These are phyloP conservation scores for Merodon equestris DNA, from an alignment of 2,888 invertebrate genomes.

Conservation along the genomic window DNA sequence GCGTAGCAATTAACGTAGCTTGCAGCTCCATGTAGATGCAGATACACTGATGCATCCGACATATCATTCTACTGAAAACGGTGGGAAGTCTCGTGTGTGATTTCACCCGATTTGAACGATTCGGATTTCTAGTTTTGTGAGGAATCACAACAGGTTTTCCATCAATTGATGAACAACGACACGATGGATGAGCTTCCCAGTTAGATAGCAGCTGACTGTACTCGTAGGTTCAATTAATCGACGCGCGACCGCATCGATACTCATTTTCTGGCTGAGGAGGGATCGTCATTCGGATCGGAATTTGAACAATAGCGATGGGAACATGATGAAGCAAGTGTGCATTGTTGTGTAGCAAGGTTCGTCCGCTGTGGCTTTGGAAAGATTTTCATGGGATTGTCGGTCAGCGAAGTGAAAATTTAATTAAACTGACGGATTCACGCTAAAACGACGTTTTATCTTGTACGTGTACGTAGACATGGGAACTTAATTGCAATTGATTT, in stretches of 20 bases:
- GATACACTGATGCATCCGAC: constrained; percentile 33
- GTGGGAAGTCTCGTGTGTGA: too few relatives aligned
- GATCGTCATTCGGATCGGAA: too few relatives aligned
- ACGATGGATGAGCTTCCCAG: constrained; percentile 62
- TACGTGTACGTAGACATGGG: too few relatives aligned
- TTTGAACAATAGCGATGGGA: constrained; percentile 16
- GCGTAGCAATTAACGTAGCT: constrained; percentile 37
- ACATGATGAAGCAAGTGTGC: not conserved
- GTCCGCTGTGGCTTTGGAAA: not conserved
- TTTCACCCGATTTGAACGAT: constrained; percentile 28
- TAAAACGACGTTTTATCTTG: constrained; percentile 1
- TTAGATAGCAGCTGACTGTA: constrained; percentile 34
- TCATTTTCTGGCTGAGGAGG: constrained; percentile 51
- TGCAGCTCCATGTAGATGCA: constrained; percentile 6
- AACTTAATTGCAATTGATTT: too few relatives aligned
- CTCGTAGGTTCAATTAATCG: constrained; percentile 57
- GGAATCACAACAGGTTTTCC: constrained; percentile 31
- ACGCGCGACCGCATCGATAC: constrained; percentile 62
- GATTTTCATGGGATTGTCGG: constrained; percentile 40
- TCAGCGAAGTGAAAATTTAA: constrained; percentile 49
- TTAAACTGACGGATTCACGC: constrained; percentile 56
- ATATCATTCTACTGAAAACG: constrained; percentile 11
- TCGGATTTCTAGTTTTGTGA: constrained; percentile 29
- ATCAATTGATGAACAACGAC: constrained; percentile 59
- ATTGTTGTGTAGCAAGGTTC: too few relatives aligned